Evolutionary conservation across 2,888 invertebrate species (phyloP), one percentile per base, ranked within the genome.

Genomic region (Tiliacea aurago): DNA sequence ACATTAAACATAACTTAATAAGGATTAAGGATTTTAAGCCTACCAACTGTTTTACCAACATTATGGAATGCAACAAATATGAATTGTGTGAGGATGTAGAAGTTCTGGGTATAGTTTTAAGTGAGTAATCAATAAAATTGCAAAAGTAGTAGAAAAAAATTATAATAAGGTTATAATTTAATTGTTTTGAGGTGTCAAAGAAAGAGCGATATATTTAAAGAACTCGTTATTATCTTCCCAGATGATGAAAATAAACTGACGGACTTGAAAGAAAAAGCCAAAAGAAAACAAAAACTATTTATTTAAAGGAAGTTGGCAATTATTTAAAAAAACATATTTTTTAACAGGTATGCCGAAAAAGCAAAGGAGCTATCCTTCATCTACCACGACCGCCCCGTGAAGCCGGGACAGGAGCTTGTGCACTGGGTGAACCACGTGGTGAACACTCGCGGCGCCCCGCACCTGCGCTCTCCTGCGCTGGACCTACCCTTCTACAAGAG

Each of bases 401-500:
- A 95, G 18, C 96, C 97, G 0, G 89, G 97, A 71, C 96, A 97
- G 33, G 96, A 96, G 15, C 96, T 97, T 45, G 92, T 97, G 59
- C 97, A 97, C 93, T 97, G 97, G 97, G 96, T 97, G 56, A 97
- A 97, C 89, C 97, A 97, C 89, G 96, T 97, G 15, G 96, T 95
- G 5, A 91, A 94, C 69, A 96, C 97, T 3, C 91, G 94, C 45
- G 97, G 97, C 0, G 96, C 96, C 2, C 94, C 93, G 13, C 93
- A 97, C 85, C 87, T 95, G 9, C 86, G 88, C 23, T 88, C 89
- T 4, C 86, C 84, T 11, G 88, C 85, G 7, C 23, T 87, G 5
- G 33, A 80, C 61, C 51, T 89, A 28, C 84, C 89, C 6, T 74
- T 81, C 56, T 90, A 90, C 81, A 86, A 89, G 69, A 87, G 83